Percentiles rank a stretch among this genome's conserved stretches.
Conservation (phyloP, 2,797 vertebrate species). For the Rallus crepitans region DNA sequence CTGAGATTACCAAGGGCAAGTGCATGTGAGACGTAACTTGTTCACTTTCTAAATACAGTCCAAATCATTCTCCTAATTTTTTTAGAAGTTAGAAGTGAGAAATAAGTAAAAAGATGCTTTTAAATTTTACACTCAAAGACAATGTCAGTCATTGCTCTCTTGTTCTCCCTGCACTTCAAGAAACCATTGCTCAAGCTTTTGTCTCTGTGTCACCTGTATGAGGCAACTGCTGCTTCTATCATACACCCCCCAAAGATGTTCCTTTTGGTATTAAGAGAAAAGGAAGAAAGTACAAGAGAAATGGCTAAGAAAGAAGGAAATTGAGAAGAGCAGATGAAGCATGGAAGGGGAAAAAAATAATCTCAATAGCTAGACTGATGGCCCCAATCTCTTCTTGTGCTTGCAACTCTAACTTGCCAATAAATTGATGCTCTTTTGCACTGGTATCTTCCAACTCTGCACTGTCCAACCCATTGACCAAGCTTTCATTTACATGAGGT, state of each 20-base stretch:
- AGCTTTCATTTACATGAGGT: not conserved
- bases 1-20: not conserved
- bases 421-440: not conserved
- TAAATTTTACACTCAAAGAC: not conserved
- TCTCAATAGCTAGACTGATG: not conserved
- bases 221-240: not conserved
- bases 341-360: not conserved
- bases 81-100: not conserved
- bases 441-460: not conserved
- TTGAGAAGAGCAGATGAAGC: not conserved
- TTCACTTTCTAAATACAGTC: not conserved
- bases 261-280: not conserved
- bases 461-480: not conserved
- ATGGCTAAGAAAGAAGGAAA: not conserved
- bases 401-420: not conserved
- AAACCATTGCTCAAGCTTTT: not conserved
- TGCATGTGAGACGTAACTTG: not conserved
- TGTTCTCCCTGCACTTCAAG: not conserved
- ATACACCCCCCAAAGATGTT: not conserved
- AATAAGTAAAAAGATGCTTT: not conserved
- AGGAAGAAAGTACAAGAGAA: not conserved
- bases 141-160: not conserved
- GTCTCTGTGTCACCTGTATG: not conserved
- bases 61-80: not conserved
- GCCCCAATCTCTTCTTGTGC: not conserved